These are phyloP conservation scores for Platerodrilus igneus DNA, from an alignment of 2,888 invertebrate species.

Conservation along the genomic window DNA sequence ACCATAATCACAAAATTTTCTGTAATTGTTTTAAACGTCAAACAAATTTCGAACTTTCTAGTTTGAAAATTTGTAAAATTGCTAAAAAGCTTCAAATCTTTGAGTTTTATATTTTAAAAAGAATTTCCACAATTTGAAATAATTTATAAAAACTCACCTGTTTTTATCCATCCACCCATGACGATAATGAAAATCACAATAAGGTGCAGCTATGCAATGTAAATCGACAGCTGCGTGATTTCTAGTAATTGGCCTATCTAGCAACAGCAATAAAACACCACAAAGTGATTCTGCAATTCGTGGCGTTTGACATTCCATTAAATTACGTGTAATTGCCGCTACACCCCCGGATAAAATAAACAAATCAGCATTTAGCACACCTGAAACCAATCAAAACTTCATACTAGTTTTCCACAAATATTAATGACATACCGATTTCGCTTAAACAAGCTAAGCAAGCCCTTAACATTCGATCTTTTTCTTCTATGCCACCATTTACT, in stretches of 20 bases:
- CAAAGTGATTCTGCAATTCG: conserved; percentile 87
- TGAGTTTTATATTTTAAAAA: too few species aligned
- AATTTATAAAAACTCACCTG: conserved; percentile 51
- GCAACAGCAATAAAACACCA: conserved; percentile 77
- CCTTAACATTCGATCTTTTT: conserved; percentile 77
- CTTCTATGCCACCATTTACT: conserved; percentile 72
- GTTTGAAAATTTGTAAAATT: too few species aligned
- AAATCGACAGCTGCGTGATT: conserved; percentile 72
- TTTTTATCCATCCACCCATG: conserved; percentile 67
- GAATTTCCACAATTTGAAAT: not conserved
- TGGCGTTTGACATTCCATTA: conserved; percentile 81
- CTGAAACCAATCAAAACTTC: conserved; percentile 44
- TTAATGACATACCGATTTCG: conserved; percentile 66
- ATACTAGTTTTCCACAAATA: conserved; percentile 4
- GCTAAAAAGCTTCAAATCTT: too few species aligned
- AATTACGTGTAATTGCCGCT: conserved; percentile 73
- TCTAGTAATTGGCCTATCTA: conserved; percentile 80
- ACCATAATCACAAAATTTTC: too few species aligned
- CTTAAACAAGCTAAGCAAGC: conserved; percentile 84
- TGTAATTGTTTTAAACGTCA: too few species aligned
- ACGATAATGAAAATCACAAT: conserved; percentile 84
- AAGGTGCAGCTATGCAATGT: conserved; percentile 85
- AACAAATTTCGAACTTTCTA: too few species aligned
- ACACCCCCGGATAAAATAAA: conserved; percentile 81
- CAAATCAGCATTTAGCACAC: conserved; percentile 75